Evolutionary conservation across 2,888 invertebrate genomes (phyloP), one percentile per base, ranked within the genome.

Genomic region (Charanyca ferruginea): DNA sequence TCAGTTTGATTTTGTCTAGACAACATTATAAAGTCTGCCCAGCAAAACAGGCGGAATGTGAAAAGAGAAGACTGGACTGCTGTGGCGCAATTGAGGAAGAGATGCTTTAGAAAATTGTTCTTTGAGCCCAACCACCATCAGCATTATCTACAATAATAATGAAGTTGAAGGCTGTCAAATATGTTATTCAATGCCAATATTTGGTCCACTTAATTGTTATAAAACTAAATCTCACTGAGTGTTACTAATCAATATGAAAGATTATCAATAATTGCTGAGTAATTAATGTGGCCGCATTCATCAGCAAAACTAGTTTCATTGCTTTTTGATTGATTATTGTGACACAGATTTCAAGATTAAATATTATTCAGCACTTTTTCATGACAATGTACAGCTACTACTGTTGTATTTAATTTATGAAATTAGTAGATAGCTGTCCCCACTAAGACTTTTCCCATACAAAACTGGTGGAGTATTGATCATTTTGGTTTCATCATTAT

Each of bases 221-320:
- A 28, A 20, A 22, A 25, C 2, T 28, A 6, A 55, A 68, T 42
- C 18, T 16, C 18, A 3, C 11, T 11, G 0, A 28, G 20, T 16
- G 16, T 18, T 23, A 23, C 22, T 5, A 8, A 22, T 35, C 8
- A 52, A 63, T 38, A 52, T 18, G 9, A 42, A 22, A 16, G 3
- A 65, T 28, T 44, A 41, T 28, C 16, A 44, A 42, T 44, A 61
- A 25, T 55, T 63, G 59, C 20, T 3, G 7, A 57, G 8, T 45
- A 54, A 57, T 63, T 23, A 44, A 49, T 61, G 28, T 54, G 23
- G 20, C 20, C 28, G 28, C 28, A 52, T 61, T 61, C 23, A 47
- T 72, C 23, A 63, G 60, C 57, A 18, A 42, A 62, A 69, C 61
- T 64, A 20, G 57, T 66, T 69, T 44, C 1, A 44, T 49, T 69